A percentile compares a stretch with the other conserved stretches of the same genome.
Conservation (phyloP, 30 jellyfish, hydroid and myxozoan species). For the Aurelia aurita complex sp. Pacific region DNA sequence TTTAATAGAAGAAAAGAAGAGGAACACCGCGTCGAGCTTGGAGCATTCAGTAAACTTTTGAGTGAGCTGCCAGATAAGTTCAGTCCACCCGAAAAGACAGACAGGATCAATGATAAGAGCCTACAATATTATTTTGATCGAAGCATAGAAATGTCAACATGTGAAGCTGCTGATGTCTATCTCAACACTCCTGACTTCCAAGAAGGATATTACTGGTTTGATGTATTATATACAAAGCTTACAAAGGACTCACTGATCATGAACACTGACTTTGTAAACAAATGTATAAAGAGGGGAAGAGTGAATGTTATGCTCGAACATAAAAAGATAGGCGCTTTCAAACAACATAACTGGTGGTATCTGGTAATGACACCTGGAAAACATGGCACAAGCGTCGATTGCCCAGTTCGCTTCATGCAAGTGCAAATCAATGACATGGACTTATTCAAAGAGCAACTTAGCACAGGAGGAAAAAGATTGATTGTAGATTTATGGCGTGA, state of each 20-base stretch:
- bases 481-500: no score
- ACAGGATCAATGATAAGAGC: background rate
- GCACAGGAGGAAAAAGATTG: no score
- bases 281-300: constrained; percentile 30
- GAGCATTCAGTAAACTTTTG: background rate
- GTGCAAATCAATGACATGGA: no score
- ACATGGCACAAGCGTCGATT: no score
- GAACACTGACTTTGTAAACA: constrained; percentile 14
- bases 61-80: constrained; percentile 8
- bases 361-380: background rate
- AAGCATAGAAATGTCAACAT: background rate
- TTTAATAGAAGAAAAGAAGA: constrained; percentile 28
- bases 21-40: constrained; percentile 5
- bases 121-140: constrained; percentile 32
- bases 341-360: background rate
- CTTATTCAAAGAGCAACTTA: no score
- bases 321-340: background rate
- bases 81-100: constrained; percentile 12
- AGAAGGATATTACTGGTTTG: constrained; percentile 12
- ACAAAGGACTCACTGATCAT: constrained; percentile 8
- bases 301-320: background rate
- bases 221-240: constrained; percentile 4
- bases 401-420: no score
- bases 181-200: constrained; percentile 47
- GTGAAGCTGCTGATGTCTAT: constrained; percentile 1